Evolutionary conservation across 1,140 invertebrate genomes (phyloP), one percentile per base, ranked within the genome.

Genomic region (Ptiloglossa arizonensis): DNA sequence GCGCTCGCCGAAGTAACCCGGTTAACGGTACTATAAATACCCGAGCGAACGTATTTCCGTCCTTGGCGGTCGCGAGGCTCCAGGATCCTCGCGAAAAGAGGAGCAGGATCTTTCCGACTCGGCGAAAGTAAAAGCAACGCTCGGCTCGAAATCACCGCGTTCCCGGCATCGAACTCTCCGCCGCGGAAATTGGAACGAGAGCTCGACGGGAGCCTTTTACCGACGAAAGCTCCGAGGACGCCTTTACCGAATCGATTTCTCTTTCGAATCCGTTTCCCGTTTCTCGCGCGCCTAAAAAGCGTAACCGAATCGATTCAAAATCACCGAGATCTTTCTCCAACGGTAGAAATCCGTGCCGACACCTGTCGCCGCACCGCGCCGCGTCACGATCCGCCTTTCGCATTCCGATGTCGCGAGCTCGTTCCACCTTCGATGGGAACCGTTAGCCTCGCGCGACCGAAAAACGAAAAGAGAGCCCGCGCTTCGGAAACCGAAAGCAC

Each of bases 1-100:
- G 22, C n/a, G n/a, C n/a, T 27, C 17, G 64, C 9, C 73, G 54
- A 69, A 3, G 22, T 69, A 76, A 76, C 73, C 66, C 60, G 66
- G 73, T 76, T 76, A 76, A 76, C 73, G 73, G 73, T 76, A 76
- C 66, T 22, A 59, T 69, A 69, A 68, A 69, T 76, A 69, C 22
- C 41, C 66, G 64, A 69, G 66, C 50, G 56, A 68, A 76, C 50
- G 73, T 69, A 69, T 59, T 35, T 59, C 29, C 32, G 38, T 74
- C 24, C 24, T 69, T 69, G 69, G 69, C 41, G 27, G 32, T 35
- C 32, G 3, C 32, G 32, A 35, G 32, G 3, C 32, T 35, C 32
- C 32, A 4, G 22, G 11, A 13, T 41, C 29, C 66, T n/a, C 24
- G 2, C 22, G 52, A 60, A 48, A 46, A 38, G 6, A n/a, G n/a